phyloP scores from a whole-genome alignment of 37 sponge, comb jelly and placozoan genomes.

The Diacarnus erythraeanus region DNA sequence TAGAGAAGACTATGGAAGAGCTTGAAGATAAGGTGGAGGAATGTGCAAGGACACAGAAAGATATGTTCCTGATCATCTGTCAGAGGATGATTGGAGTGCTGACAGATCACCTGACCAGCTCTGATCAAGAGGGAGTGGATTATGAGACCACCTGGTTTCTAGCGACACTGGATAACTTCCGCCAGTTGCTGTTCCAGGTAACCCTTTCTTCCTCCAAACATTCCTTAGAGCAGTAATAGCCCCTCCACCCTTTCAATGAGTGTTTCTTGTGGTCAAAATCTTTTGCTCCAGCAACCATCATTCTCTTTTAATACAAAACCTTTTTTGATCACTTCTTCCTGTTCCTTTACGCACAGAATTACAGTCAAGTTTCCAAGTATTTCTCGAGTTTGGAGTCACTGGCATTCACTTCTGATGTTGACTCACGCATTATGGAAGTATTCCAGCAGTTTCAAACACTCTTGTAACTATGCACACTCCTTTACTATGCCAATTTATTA shows the following conservation, averaged over 20 bases:
- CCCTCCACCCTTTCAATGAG: background rate
- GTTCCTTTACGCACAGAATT: constrained; percentile 29
- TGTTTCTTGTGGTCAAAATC: background rate
- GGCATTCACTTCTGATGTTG: constrained; percentile 59
- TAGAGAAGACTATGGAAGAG: constrained; percentile 36
- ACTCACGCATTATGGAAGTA: constrained; percentile 50
- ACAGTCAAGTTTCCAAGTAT: constrained; percentile 25
- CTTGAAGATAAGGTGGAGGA: constrained; percentile 63
- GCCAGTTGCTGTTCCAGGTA: constrained; percentile 72
- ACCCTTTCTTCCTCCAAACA: background rate
- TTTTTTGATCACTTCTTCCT: background rate
- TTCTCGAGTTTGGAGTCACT: constrained; percentile 35
- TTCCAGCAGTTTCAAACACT: constrained; percentile 72
- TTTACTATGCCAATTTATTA: too few relatives aligned
- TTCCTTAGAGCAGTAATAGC: background rate
- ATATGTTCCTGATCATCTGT: constrained; percentile 49
- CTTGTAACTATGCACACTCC: too few relatives aligned
- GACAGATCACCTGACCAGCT: constrained; percentile 51
- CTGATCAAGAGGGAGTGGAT: constrained; percentile 62
- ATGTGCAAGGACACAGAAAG: constrained; percentile 44
- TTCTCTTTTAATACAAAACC: background rate
- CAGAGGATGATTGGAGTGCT: constrained; percentile 53
- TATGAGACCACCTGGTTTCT: constrained; percentile 72
- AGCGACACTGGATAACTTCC: constrained; percentile 54
- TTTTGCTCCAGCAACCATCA: background rate